Percentiles rank a stretch among this genome's conserved stretches.
These are phyloP conservation scores for Papilio aristodemus DNA, from an alignment of 1,140 invertebrate species.

Conservation along the genomic window DNA sequence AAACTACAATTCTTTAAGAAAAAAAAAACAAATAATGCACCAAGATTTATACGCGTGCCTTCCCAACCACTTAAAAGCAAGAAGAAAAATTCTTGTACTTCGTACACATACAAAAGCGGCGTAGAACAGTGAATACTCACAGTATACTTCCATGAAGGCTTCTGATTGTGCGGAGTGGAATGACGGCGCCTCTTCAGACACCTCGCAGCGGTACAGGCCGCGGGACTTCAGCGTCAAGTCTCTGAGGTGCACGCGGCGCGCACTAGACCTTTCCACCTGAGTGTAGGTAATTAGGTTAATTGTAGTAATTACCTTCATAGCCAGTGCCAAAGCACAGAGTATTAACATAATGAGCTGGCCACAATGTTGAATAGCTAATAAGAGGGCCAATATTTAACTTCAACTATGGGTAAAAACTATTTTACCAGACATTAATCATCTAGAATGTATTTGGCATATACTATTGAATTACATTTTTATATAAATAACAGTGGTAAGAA, in stretches of 20 bases:
- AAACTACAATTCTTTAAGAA: too few relatives aligned
- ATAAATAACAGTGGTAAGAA: too few relatives aligned
- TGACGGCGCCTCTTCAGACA: constrained; percentile 85
- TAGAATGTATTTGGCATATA: too few relatives aligned
- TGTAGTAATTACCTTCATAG: constrained; percentile 30
- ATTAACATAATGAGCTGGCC: constrained; percentile 19
- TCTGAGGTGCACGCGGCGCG: constrained; percentile 81
- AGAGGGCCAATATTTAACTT: background rate
- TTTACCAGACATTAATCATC: too few relatives aligned
- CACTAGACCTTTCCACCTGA: constrained; percentile 81
- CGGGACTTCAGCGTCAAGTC: constrained; percentile 83
- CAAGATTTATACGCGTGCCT: background rate
- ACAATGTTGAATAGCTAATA: constrained; percentile 2
- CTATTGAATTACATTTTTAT: too few relatives aligned
- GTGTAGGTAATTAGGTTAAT: constrained; percentile 37
- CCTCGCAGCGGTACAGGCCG: constrained; percentile 86
- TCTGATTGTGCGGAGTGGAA: constrained; percentile 84
- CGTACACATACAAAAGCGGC: constrained; percentile 17
- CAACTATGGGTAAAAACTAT: too few relatives aligned
- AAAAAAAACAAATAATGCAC: too few relatives aligned
- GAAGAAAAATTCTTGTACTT: constrained; percentile 12
- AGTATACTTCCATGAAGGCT: constrained; percentile 83
- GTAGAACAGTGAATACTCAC: constrained; percentile 50
- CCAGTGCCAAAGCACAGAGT: constrained; percentile 12
- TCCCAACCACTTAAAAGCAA: background rate